phyloP scores from a whole-genome alignment of 2,113 vertebrate species.

The Strigops habroptila region DNA sequence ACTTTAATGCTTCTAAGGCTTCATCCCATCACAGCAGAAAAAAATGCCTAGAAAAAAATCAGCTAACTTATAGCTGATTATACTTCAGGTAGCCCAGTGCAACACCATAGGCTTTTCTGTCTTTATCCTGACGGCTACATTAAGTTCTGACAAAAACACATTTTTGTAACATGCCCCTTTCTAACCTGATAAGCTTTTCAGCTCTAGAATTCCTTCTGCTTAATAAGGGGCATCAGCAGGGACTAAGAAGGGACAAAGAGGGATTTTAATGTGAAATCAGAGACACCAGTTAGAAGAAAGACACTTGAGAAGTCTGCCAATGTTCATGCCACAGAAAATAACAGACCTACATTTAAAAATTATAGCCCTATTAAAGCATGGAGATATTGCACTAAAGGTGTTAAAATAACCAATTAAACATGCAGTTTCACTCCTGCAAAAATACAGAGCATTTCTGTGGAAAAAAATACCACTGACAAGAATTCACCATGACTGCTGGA shows the following conservation, averaged over 20 bases:
- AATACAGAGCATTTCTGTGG: constrained; percentile 33
- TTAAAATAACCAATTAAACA: constrained; percentile 63
- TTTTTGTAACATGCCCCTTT: not conserved
- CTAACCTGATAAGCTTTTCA: not conserved
- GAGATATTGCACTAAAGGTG: constrained; percentile 38
- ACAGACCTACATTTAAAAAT: constrained; percentile 12
- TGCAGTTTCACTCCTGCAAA: constrained; percentile 24
- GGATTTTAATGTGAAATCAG: constrained; percentile 44
- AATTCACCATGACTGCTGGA: constrained; percentile 8
- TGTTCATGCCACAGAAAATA: constrained; percentile 8
- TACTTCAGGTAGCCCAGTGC: not conserved
- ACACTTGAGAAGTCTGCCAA: constrained; percentile 19
- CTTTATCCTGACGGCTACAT: not conserved
- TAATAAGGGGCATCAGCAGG: constrained; percentile 17
- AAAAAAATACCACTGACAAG: constrained; percentile 18
- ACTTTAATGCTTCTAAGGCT: not conserved
- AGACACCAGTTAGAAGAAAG: constrained; percentile 18
- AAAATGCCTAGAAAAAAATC: not conserved
- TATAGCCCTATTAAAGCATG: not conserved
- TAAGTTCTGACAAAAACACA: not conserved
- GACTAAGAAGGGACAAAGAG: constrained; percentile 12
- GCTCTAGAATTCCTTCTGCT: constrained; percentile 16
- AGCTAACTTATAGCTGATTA: not conserved
- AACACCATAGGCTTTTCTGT: not conserved
- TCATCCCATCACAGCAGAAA: not conserved